Evolutionary conservation across 2,888 invertebrate genomes (phyloP), one percentile per base, ranked within the genome.

Genomic region (Pandemis cinnamomeana): DNA sequence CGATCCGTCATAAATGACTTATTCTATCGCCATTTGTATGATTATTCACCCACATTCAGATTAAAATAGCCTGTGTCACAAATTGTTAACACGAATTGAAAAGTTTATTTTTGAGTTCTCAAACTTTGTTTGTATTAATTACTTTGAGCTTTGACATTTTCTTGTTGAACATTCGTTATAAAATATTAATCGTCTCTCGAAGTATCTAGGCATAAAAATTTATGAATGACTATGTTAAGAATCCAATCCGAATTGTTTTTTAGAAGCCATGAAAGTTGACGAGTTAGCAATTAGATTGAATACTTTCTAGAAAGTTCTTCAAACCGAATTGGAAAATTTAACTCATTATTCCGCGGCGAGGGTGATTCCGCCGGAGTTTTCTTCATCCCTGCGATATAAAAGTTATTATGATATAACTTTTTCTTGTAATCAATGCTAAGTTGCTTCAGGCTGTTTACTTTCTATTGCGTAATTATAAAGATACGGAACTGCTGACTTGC

Each of bases 381-480:
- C 63, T 73, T 63, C 72, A 73, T 69, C 68, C 44, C 68, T 36
- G 15, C 69, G 63, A 67, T 72, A 67, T 64, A 73, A 73, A 73
- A 73, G 68, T 73, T 70, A 70, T 69, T 83, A 80, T 84, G 86
- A 86, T 84, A 84, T 86, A 85, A 87, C 83, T 86, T 87, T 87
- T 81, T 81, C 79, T 77, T 70, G 70, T 74, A 74, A 74, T 74
- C 69, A 74, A 74, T 66, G 70, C 44, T 27, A 60, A 70, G 61
- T 67, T 74, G 36, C 73, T 53, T 64, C 7, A 20, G 70, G 70
- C 70, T 74, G 69, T 61, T 74, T 74, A 70, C 66, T 53, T 60
- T 53, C 46, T 70, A 42, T 70, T 61, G 73, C 51, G 64, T 70
- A 64, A 70, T 70, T 60, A 73, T 66, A 53, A 70, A 68, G 63